These are phyloP conservation scores for Hyposoter dolosus DNA, from an alignment of 2,888 invertebrate genomes.

Conservation along the genomic window DNA sequence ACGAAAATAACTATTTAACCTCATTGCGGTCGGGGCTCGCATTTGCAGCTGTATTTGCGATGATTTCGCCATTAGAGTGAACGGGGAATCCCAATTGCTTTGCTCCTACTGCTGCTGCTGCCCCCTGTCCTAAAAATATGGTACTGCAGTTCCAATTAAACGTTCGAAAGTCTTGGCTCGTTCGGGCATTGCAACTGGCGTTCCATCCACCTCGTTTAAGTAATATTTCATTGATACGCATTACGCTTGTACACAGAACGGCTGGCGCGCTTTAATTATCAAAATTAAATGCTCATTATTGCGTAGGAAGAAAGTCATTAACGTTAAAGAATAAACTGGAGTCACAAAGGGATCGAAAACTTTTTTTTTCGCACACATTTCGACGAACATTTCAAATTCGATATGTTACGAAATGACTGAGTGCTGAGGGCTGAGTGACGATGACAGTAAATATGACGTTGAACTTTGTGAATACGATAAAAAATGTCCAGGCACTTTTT, in stretches of 20 bases:
- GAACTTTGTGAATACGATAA: neutral
- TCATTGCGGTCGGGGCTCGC: neutral
- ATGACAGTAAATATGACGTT: neutral
- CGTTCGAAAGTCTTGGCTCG: conserved; percentile 47
- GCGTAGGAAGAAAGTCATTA: neutral
- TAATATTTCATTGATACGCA: conserved; percentile 60
- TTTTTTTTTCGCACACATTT: neutral
- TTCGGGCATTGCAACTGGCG: neutral
- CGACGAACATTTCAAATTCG: neutral
- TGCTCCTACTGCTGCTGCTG: neutral
- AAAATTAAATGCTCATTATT: conserved; percentile 53
- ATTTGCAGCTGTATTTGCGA: conserved; percentile 10
- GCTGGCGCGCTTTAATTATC: conserved; percentile 42
- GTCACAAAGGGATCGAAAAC: neutral
- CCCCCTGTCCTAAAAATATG: conserved; percentile 31
- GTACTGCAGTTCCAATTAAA: conserved; percentile 59
- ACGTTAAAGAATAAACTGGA: neutral
- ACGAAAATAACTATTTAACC: conserved; percentile 6
- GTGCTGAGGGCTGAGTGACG: no score
- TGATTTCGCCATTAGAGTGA: conserved; percentile 56
- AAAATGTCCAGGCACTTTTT: neutral
- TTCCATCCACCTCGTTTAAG: conserved; percentile 48
- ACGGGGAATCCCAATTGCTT: conserved; percentile 38
- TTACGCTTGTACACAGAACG: conserved; percentile 25
- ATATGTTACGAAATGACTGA: neutral